phyloP scores from a whole-genome alignment of 2,113 vertebrate species.

The Alouatta palliata region DNA sequence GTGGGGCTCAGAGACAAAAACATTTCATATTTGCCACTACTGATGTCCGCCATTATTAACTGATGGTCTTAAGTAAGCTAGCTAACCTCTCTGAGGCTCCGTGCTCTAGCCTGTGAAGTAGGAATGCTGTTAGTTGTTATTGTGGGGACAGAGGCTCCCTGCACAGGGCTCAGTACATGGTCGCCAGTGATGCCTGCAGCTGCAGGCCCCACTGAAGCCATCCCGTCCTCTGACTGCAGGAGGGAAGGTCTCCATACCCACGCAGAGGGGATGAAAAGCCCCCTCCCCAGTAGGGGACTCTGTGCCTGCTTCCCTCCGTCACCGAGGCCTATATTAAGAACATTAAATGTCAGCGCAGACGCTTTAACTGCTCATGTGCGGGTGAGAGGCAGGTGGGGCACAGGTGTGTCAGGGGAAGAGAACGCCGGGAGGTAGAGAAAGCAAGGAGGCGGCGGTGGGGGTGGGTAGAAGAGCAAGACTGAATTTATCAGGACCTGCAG shows the following conservation, averaged over 20 bases:
- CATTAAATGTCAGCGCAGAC: slow-evolving; percentile 65
- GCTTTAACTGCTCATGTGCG: slow-evolving; percentile 50
- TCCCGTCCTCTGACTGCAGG: neutral
- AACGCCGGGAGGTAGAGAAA: slow-evolving; percentile 42
- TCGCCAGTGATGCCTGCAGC: neutral
- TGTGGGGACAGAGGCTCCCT: neutral
- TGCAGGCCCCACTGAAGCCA: neutral
- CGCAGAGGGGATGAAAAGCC: neutral
- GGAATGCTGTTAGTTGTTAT: neutral
- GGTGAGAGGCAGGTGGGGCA: slow-evolving; percentile 64
- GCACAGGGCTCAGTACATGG: rapidly evolving
- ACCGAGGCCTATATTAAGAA: slow-evolving; percentile 73
- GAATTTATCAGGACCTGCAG: neutral
- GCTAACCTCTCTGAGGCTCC: neutral
- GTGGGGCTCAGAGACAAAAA: neutral
- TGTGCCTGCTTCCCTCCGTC: slow-evolving; percentile 40
- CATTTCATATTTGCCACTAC: neutral
- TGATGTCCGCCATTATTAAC: neutral
- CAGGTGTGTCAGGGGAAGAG: slow-evolving; percentile 64
- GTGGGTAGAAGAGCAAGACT: neutral
- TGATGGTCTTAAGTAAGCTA: neutral
- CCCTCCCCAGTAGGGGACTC: neutral
- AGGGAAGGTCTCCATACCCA: neutral
- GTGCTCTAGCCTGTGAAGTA: neutral
- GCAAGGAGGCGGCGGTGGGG: neutral